These are phyloP conservation scores for Morone chrysops DNA, from an alignment of 2,113 vertebrate genomes.

Conservation along the genomic window DNA sequence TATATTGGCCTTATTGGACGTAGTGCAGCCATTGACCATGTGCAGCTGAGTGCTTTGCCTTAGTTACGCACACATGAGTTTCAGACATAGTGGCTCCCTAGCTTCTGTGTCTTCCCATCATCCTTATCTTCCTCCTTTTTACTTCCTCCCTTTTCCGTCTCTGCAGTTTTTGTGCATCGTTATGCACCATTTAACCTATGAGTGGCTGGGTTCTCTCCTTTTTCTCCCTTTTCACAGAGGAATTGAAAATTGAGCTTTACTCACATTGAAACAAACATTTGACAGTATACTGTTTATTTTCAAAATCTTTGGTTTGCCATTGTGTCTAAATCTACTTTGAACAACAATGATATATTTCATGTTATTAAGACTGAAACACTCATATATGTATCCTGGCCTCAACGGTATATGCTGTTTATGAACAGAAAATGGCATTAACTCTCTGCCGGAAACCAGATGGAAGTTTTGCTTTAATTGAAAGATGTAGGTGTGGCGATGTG, in stretches of 20 bases:
- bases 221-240: background rate
- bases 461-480: background rate
- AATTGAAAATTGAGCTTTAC: background rate
- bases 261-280: background rate
- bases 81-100: slow-evolving; percentile 46
- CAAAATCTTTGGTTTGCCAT: background rate
- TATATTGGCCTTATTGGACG: slow-evolving; percentile 61
- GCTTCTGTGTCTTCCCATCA: background rate
- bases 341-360: background rate
- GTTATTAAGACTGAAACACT: background rate
- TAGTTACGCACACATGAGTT: slow-evolving; percentile 60
- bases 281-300: background rate
- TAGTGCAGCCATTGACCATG: slow-evolving; percentile 42
- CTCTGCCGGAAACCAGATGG: background rate
- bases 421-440: background rate
- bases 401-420: too few species aligned
- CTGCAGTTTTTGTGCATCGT: background rate
- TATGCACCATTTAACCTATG: slow-evolving; percentile 20
- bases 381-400: background rate
- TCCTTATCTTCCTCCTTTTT: background rate
- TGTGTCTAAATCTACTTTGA: background rate
- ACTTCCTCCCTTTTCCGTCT: background rate
- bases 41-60: slow-evolving; percentile 67
- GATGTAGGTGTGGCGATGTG: background rate
- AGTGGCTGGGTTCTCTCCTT: background rate